phyloP scores from a whole-genome alignment of 2,888 invertebrate species.

The Apoderus coryli region DNA sequence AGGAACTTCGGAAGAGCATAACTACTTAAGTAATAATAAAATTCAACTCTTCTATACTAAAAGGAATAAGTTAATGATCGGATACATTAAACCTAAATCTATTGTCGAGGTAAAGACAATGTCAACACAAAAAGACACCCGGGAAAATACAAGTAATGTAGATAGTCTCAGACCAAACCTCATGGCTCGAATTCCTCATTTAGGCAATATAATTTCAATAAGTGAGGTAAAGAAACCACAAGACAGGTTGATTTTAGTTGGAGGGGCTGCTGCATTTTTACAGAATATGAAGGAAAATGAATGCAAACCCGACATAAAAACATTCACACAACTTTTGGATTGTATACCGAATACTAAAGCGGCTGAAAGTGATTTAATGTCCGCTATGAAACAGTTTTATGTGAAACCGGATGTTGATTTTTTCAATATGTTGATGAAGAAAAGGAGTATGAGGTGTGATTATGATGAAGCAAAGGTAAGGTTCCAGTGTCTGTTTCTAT shows the following conservation, averaged over 20 bases:
- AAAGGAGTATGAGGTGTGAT: slow-evolving; percentile 45
- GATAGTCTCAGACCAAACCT: slow-evolving; percentile 44
- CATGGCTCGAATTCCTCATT: slow-evolving; percentile 41
- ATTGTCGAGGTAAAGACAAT: no score
- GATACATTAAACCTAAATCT: no score
- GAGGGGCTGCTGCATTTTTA: slow-evolving; percentile 65
- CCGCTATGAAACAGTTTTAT: not conserved
- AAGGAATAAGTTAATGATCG: no score
- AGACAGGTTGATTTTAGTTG: slow-evolving; percentile 61
- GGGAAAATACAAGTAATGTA: no score
- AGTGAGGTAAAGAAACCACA: slow-evolving; percentile 42
- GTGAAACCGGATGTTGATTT: not conserved
- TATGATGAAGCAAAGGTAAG: slow-evolving; percentile 54
- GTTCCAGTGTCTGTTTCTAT: slow-evolving; percentile 40
- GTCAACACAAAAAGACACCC: no score
- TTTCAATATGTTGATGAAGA: slow-evolving; percentile 1
- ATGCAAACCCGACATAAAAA: slow-evolving; percentile 62
- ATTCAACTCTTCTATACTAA: no score
- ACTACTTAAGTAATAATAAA: not conserved
- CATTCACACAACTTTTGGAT: slow-evolving; percentile 62
- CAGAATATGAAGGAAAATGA: slow-evolving; percentile 52
- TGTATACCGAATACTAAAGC: slow-evolving; percentile 48
- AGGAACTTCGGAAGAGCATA: not conserved
- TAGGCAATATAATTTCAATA: slow-evolving; percentile 45
- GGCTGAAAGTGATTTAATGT: slow-evolving; percentile 55